phyloP scores from a whole-genome alignment of 2,797 vertebrate species.

The Xiphophorus birchmanni region DNA sequence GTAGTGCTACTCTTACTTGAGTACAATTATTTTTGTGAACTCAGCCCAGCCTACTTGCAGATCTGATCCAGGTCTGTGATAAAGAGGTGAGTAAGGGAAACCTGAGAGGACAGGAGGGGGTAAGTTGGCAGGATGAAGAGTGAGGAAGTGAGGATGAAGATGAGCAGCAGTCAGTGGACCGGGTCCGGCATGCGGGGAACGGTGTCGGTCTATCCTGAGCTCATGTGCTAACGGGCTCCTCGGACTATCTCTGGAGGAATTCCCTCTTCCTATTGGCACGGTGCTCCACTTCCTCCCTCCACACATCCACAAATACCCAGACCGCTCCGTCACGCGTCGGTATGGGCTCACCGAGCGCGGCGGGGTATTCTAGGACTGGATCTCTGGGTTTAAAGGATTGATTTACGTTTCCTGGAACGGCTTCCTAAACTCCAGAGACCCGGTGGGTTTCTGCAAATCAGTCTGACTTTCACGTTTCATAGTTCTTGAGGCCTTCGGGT shows the following conservation, averaged over 20 bases:
- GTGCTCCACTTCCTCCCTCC: constrained; percentile 56
- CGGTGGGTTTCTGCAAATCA: neutral
- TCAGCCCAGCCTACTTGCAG: constrained; percentile 44
- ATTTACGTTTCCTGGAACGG: constrained; percentile 14
- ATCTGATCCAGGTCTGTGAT: constrained; percentile 64
- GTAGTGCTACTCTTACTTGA: too few relatives aligned
- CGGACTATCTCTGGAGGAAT: constrained; percentile 73
- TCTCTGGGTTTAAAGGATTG: neutral
- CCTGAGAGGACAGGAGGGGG: constrained; percentile 31
- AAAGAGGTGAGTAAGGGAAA: constrained; percentile 60
- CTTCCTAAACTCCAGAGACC: neutral
- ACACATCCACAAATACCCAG: constrained; percentile 55
- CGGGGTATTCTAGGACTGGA: constrained; percentile 7
- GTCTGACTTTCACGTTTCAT: neutral
- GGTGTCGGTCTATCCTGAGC: constrained; percentile 74
- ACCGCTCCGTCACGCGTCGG: constrained; percentile 45
- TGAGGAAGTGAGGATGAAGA: constrained; percentile 24
- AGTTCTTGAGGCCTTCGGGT: neutral
- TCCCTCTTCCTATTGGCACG: constrained; percentile 77
- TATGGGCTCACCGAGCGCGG: constrained; percentile 23
- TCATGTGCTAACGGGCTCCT: constrained; percentile 69
- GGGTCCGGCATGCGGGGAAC: constrained; percentile 69
- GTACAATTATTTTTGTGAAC: too few relatives aligned
- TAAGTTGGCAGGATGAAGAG: constrained; percentile 15
- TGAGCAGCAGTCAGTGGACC: constrained; percentile 24